phyloP scores from a whole-genome alignment of 1,140 invertebrate species.

The Eumeta japonica region DNA sequence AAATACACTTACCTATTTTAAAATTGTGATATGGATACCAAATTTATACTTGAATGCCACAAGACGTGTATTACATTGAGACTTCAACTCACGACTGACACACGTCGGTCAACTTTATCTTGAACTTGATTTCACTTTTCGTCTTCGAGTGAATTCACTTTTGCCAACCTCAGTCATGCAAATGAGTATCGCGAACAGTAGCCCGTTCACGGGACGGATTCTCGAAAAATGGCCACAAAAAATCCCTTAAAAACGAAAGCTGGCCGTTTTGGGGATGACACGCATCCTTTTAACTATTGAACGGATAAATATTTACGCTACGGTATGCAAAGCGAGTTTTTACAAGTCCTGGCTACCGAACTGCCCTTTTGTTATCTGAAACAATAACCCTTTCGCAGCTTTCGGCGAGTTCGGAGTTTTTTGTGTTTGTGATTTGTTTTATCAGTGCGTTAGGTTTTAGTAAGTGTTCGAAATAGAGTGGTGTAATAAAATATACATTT shows the following conservation, averaged over 20 bases:
- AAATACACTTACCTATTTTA: no score
- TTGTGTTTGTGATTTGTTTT: slow-evolving; percentile 26
- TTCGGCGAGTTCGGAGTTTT: slow-evolving; percentile 19
- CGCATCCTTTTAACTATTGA: slow-evolving; percentile 39
- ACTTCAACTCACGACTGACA: slow-evolving; percentile 32
- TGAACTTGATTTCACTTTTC: slow-evolving; percentile 54
- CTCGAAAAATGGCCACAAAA: slow-evolving; percentile 39
- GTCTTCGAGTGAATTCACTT: slow-evolving; percentile 42
- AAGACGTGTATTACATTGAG: no score
- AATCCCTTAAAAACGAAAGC: slow-evolving; percentile 51
- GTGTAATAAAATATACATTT: no score
- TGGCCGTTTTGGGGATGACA: slow-evolving; percentile 39
- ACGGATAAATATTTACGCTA: slow-evolving; percentile 49
- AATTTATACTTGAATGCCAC: no score
- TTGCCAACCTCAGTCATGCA: slow-evolving; percentile 49
- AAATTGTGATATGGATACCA: no score
- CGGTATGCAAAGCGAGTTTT: slow-evolving; percentile 51
- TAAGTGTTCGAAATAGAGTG: no score
- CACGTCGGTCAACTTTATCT: slow-evolving; percentile 27
- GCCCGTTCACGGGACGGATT: slow-evolving; percentile 45
- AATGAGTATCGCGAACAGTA: slow-evolving; percentile 45
- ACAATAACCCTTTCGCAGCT: slow-evolving; percentile 36
- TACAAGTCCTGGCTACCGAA: slow-evolving; percentile 38
- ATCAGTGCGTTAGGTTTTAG: slow-evolving; percentile 31
- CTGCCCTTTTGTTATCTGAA: slow-evolving; percentile 43